Conservation (phyloP, 2,888 invertebrate species). For the Ectemnius lituratus region DNA sequence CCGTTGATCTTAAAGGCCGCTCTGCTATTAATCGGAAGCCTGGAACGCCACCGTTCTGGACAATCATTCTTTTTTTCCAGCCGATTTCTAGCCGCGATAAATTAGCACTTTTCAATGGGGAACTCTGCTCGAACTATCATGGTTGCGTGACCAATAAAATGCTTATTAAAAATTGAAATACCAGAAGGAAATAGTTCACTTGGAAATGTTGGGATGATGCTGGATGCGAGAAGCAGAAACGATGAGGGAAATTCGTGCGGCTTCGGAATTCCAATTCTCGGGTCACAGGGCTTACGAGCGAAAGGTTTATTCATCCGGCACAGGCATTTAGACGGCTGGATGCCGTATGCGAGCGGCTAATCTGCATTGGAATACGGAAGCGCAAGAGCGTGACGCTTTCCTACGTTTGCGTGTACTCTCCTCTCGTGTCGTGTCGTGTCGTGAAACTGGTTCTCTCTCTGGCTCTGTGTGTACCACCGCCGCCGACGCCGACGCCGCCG, state of each 20-base stretch:
- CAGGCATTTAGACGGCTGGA: too few relatives aligned
- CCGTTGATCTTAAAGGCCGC: slow-evolving; percentile 21
- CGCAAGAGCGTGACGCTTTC: slow-evolving; percentile 44
- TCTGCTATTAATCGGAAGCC: neutral
- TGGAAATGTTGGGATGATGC: neutral
- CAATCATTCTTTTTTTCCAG: neutral
- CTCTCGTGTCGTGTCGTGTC: slow-evolving; percentile 14
- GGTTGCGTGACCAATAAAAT: too few relatives aligned
- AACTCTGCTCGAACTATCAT: too few relatives aligned
- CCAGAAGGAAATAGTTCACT: too few relatives aligned
- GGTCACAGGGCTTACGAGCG: too few relatives aligned
- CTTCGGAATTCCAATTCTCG: too few relatives aligned
- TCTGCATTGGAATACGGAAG: slow-evolving; percentile 46
- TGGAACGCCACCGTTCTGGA: neutral
- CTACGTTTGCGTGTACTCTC: neutral
- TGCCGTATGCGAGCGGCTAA: slow-evolving; percentile 22
- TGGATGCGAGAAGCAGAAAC: too few relatives aligned
- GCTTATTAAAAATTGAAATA: too few relatives aligned
- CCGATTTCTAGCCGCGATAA: neutral
- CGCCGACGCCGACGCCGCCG: too few relatives aligned
- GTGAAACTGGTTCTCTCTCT: slow-evolving; percentile 50
- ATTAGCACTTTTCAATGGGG: neutral
- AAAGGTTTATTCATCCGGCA: too few relatives aligned
- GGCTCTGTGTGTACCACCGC: too few relatives aligned
- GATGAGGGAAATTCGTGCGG: too few relatives aligned